These are phyloP conservation scores for Yasuhikotakia modesta DNA, from an alignment of 2,797 vertebrate species.

Conservation along the genomic window DNA sequence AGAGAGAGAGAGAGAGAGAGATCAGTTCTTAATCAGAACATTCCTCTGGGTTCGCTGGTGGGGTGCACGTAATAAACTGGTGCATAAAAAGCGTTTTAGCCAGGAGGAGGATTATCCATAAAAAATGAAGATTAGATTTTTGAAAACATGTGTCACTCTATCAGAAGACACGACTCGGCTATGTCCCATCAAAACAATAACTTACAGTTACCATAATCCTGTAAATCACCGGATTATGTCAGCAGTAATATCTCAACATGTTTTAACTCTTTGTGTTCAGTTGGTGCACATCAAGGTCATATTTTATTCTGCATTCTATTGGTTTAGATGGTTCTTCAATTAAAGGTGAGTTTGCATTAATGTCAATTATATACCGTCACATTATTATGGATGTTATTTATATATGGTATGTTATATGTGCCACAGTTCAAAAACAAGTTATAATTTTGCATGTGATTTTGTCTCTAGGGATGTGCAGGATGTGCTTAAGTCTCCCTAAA, in stretches of 20 bases:
- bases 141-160: slow-evolving; percentile 66
- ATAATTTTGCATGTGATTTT: neutral
- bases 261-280: neutral
- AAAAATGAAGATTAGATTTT: slow-evolving; percentile 66
- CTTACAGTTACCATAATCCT: slow-evolving; percentile 16
- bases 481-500: neutral
- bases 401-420: too few species aligned
- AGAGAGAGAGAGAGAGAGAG: slow-evolving; percentile 8
- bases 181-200: slow-evolving; percentile 57
- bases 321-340: too few species aligned
- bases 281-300: too few species aligned
- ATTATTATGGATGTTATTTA: too few species aligned
- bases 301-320: too few species aligned
- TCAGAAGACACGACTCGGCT: slow-evolving; percentile 56
- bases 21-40: slow-evolving; percentile 47
- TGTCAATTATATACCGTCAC: too few species aligned
- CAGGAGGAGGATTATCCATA: slow-evolving; percentile 65
- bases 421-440: neutral
- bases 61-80: slow-evolving; percentile 23
- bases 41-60: slow-evolving; percentile 32
- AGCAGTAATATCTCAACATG: neutral
- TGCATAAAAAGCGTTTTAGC: slow-evolving; percentile 37
- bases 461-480: neutral
- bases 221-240: slow-evolving; percentile 36
- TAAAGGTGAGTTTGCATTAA: too few species aligned